Evolutionary conservation across 2,888 invertebrate species (phyloP), one percentile per base, ranked within the genome.

Genomic region (Neelides folsomi): DNA sequence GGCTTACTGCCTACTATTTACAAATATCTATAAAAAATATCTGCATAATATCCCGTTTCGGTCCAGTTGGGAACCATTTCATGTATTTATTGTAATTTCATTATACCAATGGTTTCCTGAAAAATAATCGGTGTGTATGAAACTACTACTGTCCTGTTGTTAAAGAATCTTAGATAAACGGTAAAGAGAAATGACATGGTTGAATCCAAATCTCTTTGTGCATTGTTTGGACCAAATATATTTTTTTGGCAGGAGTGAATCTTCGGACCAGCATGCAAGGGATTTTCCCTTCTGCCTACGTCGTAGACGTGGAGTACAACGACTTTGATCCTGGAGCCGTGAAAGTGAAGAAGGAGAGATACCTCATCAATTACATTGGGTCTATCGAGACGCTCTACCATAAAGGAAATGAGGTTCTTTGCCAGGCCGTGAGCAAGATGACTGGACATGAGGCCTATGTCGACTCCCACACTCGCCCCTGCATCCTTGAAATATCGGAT

Each of bases 271-370:
- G 90, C 12, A 79, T 88, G 61, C 83, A 83, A 71, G 97, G 97
- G 27, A 90, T 95, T 59, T 97, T 98, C 68, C 97, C 97, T 2
- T 87, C 92, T 54, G 94, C 94, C 12, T 94, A 95, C 68, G 94
- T 92, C 27, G 94, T 93, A 19, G 95, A 98, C 69, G 82, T 94
- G 73, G 93, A 94, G 67, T 90, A 94, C 71, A 87, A 86, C 67
- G 95, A 97, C 67, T 94, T 94, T 69, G 92, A 94, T 71, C 86
- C 89, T 4, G 78, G 82, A 41, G 81, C 83, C 64, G 63, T 64
- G 38, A 64, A 66, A 56, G 66, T 67, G 27, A 67, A 68, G 53
- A 77, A 87, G 64, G 92, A 92, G 69, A 75, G 90, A 61, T 92
- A 88, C 71, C 76, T 90, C 52, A 74, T 97, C 67, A 88, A 90